Base-by-base conservation (phyloP, 1,140 invertebrate genomes). In the Brachionus calyciflorus region DNA sequence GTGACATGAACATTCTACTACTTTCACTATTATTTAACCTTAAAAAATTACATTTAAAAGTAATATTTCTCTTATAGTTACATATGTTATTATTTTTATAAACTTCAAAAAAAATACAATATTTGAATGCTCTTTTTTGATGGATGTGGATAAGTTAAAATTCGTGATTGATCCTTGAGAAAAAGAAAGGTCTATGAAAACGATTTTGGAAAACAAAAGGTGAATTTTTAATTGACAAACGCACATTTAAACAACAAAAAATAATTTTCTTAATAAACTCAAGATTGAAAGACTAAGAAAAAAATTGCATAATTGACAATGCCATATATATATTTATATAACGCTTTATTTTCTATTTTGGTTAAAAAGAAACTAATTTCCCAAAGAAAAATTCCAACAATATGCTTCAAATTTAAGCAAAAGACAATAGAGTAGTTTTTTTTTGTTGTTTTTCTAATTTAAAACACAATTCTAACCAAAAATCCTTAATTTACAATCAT, bases 241-340 rank as follows among this genome's bases (percentile, higher is more conserved):
- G 33, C 3, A 37, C 33, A 37, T 37, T 37, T 37, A 37, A 37
- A n/a, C n/a, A n/a, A n/a, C n/a, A n/a, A n/a, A n/a, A n/a, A n/a
- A n/a, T n/a, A n/a, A 37, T 5, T 37, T 60, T 60, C 33, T 60
- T 44, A 19, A 44, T 17, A 33, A 65, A 44, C 44, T 44, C 3
- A 44, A 65, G 44, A 65, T 24, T 44, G 7, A 21, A 44, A 24
- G 44, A 65, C 24, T 41, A 44, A 41, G 44, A 65, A 65, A 44
- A 44, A 44, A 65, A 24, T 65, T 65, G 60, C 40, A 44, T 65
- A 65, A 65, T 65, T 65, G 60, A 65, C 60, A 65, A 65, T 65
- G 40, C 60, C 60, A 65, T 44, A 44, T 44, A 65, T 14, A 46
- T 7, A 46, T 7, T 46, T 46, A 19, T 6, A 17, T 44, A 65